Base-by-base conservation (phyloP, 1,140 invertebrate species). In the Mactra quadrangularis region DNA sequence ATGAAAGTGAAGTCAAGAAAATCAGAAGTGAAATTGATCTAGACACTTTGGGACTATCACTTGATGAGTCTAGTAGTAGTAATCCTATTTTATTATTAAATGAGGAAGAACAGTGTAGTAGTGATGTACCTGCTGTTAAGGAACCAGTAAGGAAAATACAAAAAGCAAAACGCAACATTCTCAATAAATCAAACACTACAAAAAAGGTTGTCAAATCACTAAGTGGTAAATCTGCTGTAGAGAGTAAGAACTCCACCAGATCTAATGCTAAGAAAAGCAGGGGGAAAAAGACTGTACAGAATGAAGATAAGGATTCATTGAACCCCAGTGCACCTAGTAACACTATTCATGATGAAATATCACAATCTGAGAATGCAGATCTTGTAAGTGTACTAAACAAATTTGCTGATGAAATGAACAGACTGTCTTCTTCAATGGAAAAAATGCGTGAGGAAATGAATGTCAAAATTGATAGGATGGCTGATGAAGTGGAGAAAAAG, bases 361-460 rank as follows among this genome's bases (percentile, higher is more conserved):
- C 17, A 53, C 25, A 22, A n/a, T n/a, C 6, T 9, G 25, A 57
- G 17, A 29, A 4, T 57, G 22, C 1, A 29, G 55, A 57, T 57
- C 15, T 57, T 7, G n/a, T 57, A 4, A 29, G 3, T 29, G 55
- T 57, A 7, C 27, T 57, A 3, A 57, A 57, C n/a, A 57, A 57
- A 29, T 57, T 57, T 57, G 55, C 55, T 27, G 55, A 55, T 7
- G 52, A 22, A 55, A 55, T 55, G n/a, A 55, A 55, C 52, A 9
- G 25, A 11, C 15, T 29, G 55, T 57, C 55, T 3, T 13, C n/a
- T 9, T 6, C 55, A 27, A 57, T 57, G 55, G 17, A 27, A 6
- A 25, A 57, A 57, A 57, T 57, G 55, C n/a, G 55, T 27, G 55
- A 57, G 27, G 55, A 57, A 13, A 7, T 57, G 55, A 57, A 57